Evolutionary conservation across 2,888 invertebrate genomes (phyloP).

Genomic region (Ariolimax columbianus): DNA sequence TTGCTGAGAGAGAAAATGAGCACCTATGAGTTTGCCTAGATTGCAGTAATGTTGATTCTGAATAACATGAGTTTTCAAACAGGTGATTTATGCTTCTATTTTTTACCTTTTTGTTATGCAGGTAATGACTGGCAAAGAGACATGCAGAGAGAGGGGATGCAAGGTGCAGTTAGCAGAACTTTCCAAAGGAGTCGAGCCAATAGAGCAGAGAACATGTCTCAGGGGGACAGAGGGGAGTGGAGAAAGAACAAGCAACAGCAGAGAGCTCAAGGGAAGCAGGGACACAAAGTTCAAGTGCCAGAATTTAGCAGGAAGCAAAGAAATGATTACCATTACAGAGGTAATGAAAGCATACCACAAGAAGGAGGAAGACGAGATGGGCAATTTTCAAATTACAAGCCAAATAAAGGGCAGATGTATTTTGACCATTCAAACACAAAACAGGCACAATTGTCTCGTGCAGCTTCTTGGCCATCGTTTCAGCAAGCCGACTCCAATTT

Average conservation of each 20-base stretch:
- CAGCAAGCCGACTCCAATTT: not conserved
- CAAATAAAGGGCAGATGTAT: not conserved
- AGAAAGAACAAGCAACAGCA: not conserved
- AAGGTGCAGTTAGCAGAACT: not conserved
- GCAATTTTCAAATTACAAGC: not conserved
- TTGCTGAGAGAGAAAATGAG: too few relatives aligned
- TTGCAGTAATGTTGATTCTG: too few relatives aligned
- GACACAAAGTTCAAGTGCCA: not conserved
- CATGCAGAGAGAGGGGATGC: not conserved
- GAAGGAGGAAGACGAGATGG: not conserved
- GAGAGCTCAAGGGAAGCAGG: not conserved
- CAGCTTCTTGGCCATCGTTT: conserved; percentile 13
- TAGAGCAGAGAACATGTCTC: not conserved
- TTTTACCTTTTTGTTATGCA: not conserved
- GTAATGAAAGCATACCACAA: not conserved
- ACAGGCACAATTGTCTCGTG: not conserved
- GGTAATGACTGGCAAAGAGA: not conserved
- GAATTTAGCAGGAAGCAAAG: not conserved
- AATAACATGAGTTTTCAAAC: not conserved
- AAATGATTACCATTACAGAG: too few relatives aligned
- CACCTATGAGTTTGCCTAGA: too few relatives aligned
- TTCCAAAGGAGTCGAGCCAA: not conserved
- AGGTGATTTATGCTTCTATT: not conserved
- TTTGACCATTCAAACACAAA: not conserved
- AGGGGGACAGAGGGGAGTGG: not conserved